Base-by-base conservation (phyloP, 2,797 vertebrate genomes). In the Cyprinella venusta region DNA sequence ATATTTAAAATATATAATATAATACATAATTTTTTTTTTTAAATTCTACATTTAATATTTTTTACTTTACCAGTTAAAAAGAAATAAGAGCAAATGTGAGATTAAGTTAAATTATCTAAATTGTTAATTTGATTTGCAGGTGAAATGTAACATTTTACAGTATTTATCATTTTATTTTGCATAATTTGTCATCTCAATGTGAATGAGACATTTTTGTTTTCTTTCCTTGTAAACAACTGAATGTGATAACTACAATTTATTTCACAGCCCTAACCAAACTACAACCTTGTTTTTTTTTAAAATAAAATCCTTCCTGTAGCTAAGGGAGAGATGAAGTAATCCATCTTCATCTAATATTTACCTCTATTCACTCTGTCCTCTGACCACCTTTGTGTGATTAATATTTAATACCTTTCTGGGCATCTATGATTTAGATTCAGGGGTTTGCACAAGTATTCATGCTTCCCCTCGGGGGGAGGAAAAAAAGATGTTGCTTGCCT, bases 281-380 rank as follows among this genome's bases (percentile, higher is more conserved):
- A 18, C 4, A 2, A 7, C 1, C n/a, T 76, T 8, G 40, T 18
- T 76, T 36, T 30, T 74, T 3, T 33, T 3, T 33, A 33, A 3
- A 33, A 36, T 78, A n/a, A 65, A 36, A 48, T 38, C 64, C 54
- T 80, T 82, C 56, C 65, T 45, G 59, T 52, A 63, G 56, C 65
- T 76, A 68, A 61, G 76, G 48, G 76, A 82, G 71, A 72, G 65
- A 61, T 16, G 18, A 76, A 88, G 79, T 82, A 86, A 88, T 86
- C 76, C 84, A 84, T 76, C 82, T 88, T 83, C 83, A 86, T 86
- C 74, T 48, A 86, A 85, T 74, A 85, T 88, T 86, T 86, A 85
- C 68, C 74, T 19, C 76, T 48, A 79, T 83, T 78, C 78, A 79
- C 81, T 59, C 59, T 68, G 71, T 82, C 38, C 76, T 86, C 80